Evolutionary conservation across 2,888 invertebrate genomes (phyloP), one percentile per base, ranked within the genome.

Genomic region (Rhaphigaster nebulosa): DNA sequence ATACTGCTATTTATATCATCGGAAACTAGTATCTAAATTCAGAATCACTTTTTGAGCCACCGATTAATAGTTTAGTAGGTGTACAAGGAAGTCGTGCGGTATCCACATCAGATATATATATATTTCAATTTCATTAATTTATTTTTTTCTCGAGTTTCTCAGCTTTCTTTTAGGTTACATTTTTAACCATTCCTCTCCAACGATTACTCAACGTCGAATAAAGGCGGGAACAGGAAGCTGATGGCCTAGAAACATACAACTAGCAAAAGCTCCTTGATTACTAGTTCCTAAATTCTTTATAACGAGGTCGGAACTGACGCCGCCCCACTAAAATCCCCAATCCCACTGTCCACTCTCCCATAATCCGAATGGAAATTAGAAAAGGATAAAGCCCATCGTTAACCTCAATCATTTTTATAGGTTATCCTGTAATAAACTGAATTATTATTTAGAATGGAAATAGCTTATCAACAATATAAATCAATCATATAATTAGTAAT

Each of bases 241-340:
- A 76, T 38, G 70, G 34, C 70, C 70, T 76, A 76, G 38, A 76
- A 76, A 76, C 70, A 76, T 15, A 76, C 34, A 76, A 76, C 70
- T 76, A 76, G 34, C 70, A 38, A 76, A 76, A 76, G 70, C 70
- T 76, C 70, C 23, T 76, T 34, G 34, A 76, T 76, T 76, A 38
- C 70, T 38, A 76, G 70, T 23, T 23, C 70, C 70, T 76, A 76
- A 76, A 76, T 76, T 76, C 70, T 76, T 38, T 76, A 38, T 76
- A 76, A 76, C 70, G 1, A 76, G 70, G 70, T 76, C 70, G 70
- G 70, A 65, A 18, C 34, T 23, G 70, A 2, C 38, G 20, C 18
- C 70, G 70, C 1, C n/a, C 60, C n/a, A 60, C 60, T 60, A 60
- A 60, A 60, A 60, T 76, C 38, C 70, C 70, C 38, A 76, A 76